phyloP scores from a whole-genome alignment of 2,113 vertebrate genomes.

The Tupaia chinensis region DNA sequence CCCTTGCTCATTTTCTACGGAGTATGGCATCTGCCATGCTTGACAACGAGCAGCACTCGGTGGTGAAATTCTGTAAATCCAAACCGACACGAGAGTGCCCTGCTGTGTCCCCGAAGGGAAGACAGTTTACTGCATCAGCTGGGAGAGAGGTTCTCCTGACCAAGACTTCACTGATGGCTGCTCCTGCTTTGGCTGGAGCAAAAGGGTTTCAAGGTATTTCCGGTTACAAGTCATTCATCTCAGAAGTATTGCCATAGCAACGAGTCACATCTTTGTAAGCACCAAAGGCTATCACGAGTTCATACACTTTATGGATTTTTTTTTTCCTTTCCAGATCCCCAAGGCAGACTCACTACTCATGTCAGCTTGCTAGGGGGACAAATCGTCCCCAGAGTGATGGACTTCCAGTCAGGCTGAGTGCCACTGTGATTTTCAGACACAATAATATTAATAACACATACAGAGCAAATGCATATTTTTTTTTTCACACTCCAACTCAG shows the following conservation, averaged over 20 bases:
- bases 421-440: no score
- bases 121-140: not conserved
- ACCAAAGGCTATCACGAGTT: not conserved
- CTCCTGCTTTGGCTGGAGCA: not conserved
- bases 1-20: not conserved
- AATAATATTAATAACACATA: not conserved
- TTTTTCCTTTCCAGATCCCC: not conserved
- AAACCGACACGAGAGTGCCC: not conserved
- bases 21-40: not conserved
- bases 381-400: accelerated
- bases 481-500: not conserved
- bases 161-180: not conserved
- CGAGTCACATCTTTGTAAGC: not conserved
- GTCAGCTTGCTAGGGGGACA: not conserved
- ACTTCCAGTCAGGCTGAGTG: not conserved
- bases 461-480: not conserved
- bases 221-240: not conserved
- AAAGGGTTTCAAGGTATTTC: not conserved
- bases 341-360: not conserved
- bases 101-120: not conserved
- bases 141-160: not conserved
- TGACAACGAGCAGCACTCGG: not conserved
- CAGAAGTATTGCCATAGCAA: not conserved
- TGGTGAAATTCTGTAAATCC: not conserved
- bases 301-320: not conserved